Evolutionary conservation across 2,888 invertebrate genomes (phyloP), one percentile per base, ranked within the genome.

Genomic region (Drosophila kuntzei): DNA sequence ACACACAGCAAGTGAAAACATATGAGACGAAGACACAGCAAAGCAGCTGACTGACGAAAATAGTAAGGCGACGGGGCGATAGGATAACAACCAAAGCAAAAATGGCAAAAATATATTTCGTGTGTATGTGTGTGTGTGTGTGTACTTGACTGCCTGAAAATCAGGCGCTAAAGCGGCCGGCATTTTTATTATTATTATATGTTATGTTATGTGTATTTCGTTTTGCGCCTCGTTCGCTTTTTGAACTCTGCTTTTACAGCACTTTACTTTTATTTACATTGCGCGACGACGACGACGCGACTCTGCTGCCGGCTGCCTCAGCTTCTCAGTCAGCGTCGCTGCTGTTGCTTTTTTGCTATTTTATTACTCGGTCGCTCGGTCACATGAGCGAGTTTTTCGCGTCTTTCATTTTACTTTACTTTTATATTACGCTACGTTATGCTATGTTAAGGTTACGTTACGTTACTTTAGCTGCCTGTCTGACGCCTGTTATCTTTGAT

Each of bases 351-450:
- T 79, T 79, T 76, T 72, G 75, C 80, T 76, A 80, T 89, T 80
- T 89, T 89, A 87, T 85, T 87, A 82, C 80, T 90, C 90, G 80
- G 82, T 86, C 78, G 78, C 78, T 85, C 76, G 87, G 90, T 89
- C 87, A 87, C 78, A 89, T 87, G 88, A 87, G 70, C 49, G 29
- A 47, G 61, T 46, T 74, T 77, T 63, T 66, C 64, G 62, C 69
- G 68, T 65, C 77, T 79, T 71, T 71, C 50, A 68, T 68, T 77
- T 74, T 79, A 64, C 65, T 58, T 77, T 65, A 47, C 60, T 67
- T 84, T 69, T 63, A 61, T 69, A 59, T 50, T 72, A 55, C 64
- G 66, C 65, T 76, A 68, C 61, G 39, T 41, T 37, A 49, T 47
- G 39, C 44, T 20, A 47, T 37, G 61, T 36, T 49, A 57, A 36